Conservation (phyloP, 2,113 vertebrate genomes). For the Diphyllodes magnificus region DNA sequence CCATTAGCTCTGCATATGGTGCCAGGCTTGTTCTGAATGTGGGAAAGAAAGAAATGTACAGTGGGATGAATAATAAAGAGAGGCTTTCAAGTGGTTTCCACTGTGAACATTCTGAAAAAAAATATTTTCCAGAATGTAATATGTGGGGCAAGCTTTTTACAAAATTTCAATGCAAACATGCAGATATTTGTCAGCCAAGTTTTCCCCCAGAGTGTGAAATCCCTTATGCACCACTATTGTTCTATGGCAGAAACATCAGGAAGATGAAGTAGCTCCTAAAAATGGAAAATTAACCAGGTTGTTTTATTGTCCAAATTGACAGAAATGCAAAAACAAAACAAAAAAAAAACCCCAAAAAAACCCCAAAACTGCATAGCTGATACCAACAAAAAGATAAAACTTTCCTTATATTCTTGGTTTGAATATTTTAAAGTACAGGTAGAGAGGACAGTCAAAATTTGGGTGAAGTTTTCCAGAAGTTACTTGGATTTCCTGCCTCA, state of each 20-base stretch:
- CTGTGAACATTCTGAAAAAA: conserved; percentile 25
- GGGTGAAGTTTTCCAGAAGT: not conserved
- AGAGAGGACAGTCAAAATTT: not conserved
- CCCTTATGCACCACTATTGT: not conserved
- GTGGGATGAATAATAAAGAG: conserved; percentile 33
- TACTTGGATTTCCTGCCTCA: not conserved
- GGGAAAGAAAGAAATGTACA: conserved; percentile 48
- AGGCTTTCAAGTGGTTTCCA: conserved; percentile 52
- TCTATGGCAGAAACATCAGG: not conserved
- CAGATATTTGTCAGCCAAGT: not conserved
- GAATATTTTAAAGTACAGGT: not conserved
- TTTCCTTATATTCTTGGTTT: not conserved
- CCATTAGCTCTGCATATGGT: conserved; percentile 55
- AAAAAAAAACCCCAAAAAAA: not conserved
- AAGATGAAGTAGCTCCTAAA: not conserved
- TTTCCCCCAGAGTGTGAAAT: not conserved
- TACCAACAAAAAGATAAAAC: not conserved
- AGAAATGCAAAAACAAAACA: not conserved
- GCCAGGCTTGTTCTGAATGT: conserved; percentile 41
- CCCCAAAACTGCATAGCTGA: not conserved
- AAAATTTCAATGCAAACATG: conserved; percentile 38
- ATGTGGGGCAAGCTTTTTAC: conserved; percentile 10
- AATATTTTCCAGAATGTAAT: conserved; percentile 20
- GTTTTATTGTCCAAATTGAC: not conserved
- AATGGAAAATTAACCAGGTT: not conserved